These are phyloP conservation scores for Exaiptasia diaphana DNA, from an alignment of 64 coral and sea anemone genomes.

Conservation along the genomic window DNA sequence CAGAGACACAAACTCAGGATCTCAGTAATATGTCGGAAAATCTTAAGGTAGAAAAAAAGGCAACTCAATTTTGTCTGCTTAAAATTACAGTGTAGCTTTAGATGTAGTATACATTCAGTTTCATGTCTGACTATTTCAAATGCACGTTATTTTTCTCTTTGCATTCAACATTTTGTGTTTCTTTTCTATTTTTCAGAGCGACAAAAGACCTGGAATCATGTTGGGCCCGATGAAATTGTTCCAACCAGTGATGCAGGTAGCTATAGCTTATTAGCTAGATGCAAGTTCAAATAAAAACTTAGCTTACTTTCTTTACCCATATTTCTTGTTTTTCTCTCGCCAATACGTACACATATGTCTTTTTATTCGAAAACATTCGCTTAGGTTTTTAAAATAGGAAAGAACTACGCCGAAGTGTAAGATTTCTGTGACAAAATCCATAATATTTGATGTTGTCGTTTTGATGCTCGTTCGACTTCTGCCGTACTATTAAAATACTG, in stretches of 20 bases:
- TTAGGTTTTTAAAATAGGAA: no score
- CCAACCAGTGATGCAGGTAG: constrained; percentile 89
- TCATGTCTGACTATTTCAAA: constrained; percentile 3
- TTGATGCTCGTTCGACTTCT: no score
- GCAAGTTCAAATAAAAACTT: neutral
- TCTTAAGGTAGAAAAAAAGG: constrained; percentile 68
- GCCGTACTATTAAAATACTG: no score
- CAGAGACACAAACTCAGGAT: constrained; percentile 95
- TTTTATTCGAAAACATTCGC: no score
- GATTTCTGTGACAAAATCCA: no score
- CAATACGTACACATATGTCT: no score
- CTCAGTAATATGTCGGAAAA: constrained; percentile 83
- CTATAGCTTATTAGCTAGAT: no score
- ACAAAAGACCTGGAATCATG: constrained; percentile 77
- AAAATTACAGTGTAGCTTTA: constrained; percentile 67
- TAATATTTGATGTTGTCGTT: no score
- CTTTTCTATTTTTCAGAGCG: constrained; percentile 84
- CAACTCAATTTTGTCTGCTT: no score
- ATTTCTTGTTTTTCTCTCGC: neutral
- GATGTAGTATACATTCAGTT: constrained; percentile 21
- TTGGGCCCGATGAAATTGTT: constrained; percentile 96
- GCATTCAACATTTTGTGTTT: no score
- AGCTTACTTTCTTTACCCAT: neutral
- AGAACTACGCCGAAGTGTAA: no score
- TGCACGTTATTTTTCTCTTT: constrained; percentile 1